phyloP scores from a whole-genome alignment of 1,140 invertebrate species.

The Heliconius himera region DNA sequence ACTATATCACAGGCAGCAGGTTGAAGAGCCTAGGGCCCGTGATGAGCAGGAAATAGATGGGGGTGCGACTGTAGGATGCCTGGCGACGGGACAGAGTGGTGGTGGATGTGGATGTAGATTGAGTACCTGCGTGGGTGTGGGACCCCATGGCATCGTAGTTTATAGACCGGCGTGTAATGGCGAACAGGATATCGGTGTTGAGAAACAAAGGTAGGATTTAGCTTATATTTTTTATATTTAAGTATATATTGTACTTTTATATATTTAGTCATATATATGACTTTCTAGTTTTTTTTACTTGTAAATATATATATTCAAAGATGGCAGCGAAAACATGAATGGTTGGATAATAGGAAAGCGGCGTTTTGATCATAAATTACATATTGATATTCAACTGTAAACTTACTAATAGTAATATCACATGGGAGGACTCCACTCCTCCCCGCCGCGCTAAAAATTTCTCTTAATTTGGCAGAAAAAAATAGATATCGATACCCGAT shows the following conservation, averaged over 20 bases:
- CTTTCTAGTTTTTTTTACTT: too few species aligned
- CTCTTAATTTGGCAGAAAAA: neutral
- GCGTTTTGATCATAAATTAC: too few species aligned
- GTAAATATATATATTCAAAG: too few species aligned
- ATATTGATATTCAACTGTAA: too few species aligned
- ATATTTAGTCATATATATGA: neutral
- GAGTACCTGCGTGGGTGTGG: constrained; percentile 86
- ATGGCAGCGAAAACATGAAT: too few species aligned
- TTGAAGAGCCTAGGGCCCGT: constrained; percentile 68
- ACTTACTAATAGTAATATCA: too few species aligned
- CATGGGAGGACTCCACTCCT: too few species aligned
- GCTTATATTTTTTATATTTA: neutral
- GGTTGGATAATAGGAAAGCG: too few species aligned
- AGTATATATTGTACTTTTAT: neutral
- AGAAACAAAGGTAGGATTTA: constrained; percentile 83
- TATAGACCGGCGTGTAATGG: constrained; percentile 82
- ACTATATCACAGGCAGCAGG: constrained; percentile 70
- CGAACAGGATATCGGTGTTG: constrained; percentile 82
- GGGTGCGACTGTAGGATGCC: constrained; percentile 76
- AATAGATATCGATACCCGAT: neutral
- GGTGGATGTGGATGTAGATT: constrained; percentile 76
- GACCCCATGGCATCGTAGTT: constrained; percentile 90
- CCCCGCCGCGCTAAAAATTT: neutral
- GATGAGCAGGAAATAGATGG: constrained; percentile 78
- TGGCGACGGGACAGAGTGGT: constrained; percentile 67